A percentile compares a stretch with the other conserved stretches of the same genome.
These are phyloP conservation scores for Spodoptera exigua DNA, from an alignment of 2,888 invertebrate genomes.

Conservation along the genomic window DNA sequence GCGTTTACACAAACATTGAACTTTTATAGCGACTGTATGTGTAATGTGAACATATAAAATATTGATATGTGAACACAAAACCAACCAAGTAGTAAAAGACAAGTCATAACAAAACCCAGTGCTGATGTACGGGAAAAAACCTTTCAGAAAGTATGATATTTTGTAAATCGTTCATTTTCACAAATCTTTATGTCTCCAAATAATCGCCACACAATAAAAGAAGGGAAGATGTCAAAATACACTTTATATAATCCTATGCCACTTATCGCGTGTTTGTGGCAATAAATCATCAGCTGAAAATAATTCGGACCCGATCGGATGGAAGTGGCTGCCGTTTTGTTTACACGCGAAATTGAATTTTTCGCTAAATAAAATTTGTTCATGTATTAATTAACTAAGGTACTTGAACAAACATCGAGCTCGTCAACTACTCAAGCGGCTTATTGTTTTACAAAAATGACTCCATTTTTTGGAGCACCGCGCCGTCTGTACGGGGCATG, in stretches of 20 bases:
- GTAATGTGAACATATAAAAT: constrained; percentile 41
- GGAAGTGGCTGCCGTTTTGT: constrained; percentile 64
- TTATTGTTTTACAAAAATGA: constrained; percentile 67
- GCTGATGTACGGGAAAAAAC: constrained; percentile 18
- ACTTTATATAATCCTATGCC: constrained; percentile 36
- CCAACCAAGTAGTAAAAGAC: constrained; percentile 42
- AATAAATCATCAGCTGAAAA: constrained; percentile 63
- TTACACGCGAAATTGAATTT: constrained; percentile 77
- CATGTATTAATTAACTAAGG: constrained; percentile 76
- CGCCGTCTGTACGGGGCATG: constrained; percentile 42
- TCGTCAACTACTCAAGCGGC: constrained; percentile 57
- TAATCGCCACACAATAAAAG: constrained; percentile 16
- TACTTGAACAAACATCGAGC: constrained; percentile 68
- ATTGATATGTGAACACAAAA: constrained; percentile 44
- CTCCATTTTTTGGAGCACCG: constrained; percentile 57
- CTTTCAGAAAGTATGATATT: constrained; percentile 29
- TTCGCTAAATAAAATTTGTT: constrained; percentile 73
- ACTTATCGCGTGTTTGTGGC: constrained; percentile 49
- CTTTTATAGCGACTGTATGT: constrained; percentile 49
- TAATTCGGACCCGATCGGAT: constrained; percentile 60
- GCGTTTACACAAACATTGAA: constrained; percentile 36
- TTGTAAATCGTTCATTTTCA: constrained; percentile 20
- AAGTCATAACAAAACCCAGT: constrained; percentile 31
- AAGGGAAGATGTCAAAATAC: constrained; percentile 22
- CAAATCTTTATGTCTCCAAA: constrained; percentile 31